Evolutionary conservation across 2,888 invertebrate genomes (phyloP).

Genomic region (Sialis lutaria): DNA sequence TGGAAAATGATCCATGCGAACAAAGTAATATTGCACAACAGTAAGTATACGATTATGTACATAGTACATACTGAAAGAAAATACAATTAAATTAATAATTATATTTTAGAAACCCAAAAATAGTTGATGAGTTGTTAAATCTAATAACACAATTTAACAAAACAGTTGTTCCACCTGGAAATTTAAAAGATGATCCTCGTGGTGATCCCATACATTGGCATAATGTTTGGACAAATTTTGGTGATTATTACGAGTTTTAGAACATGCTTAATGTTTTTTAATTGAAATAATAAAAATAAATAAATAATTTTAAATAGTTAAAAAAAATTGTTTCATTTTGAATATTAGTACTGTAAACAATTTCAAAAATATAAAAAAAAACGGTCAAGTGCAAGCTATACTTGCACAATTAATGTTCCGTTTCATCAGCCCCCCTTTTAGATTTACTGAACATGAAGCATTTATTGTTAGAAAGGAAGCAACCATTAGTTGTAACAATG

Average conservation of each 20-base stretch:
- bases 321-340: no score
- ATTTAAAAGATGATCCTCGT: constrained; percentile 45
- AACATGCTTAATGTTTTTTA: no score
- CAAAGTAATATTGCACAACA: constrained; percentile 42
- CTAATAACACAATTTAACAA: constrained; percentile 37
- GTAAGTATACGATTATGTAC: constrained; percentile 19
- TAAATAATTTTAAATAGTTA: no score
- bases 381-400: no score
- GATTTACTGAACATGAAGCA: constrained; percentile 31
- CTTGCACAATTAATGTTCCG: no score
- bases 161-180: constrained; percentile 56
- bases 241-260: constrained; percentile 35
- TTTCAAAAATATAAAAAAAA: no score
- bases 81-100: background rate
- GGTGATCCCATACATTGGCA: constrained; percentile 66
- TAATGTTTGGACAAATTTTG: constrained; percentile 67
- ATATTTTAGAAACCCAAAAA: constrained; percentile 37
- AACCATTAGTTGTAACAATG: constrained; percentile 32
- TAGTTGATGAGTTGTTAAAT: constrained; percentile 32
- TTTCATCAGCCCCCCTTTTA: constrained; percentile 12
- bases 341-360: no score
- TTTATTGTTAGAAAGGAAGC: constrained; percentile 29
- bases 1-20: constrained; percentile 68
- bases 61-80: no score
- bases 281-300: no score